Evolutionary conservation across 2,888 invertebrate genomes (phyloP).

Genomic region (Graphium colonna): DNA sequence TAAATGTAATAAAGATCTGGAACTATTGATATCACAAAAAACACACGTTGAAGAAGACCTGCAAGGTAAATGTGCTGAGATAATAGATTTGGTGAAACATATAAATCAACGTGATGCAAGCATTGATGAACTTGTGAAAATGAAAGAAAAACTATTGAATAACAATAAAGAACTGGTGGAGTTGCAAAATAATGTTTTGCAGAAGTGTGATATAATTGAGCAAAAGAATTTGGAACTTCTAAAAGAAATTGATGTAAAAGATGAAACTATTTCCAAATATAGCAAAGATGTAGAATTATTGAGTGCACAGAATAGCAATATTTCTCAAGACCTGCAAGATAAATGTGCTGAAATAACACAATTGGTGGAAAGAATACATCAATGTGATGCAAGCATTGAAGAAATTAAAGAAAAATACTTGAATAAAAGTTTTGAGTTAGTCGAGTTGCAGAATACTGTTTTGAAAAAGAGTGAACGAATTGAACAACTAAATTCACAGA

Average conservation of each 20-base stretch:
- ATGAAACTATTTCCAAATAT: constrained; percentile 43
- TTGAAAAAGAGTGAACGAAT: constrained; percentile 57
- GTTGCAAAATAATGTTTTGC: constrained; percentile 56
- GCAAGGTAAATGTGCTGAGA: constrained; percentile 32
- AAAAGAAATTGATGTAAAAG: constrained; percentile 46
- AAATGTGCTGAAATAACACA: constrained; percentile 36
- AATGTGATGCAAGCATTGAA: constrained; percentile 33
- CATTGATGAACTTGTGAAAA: constrained; percentile 48
- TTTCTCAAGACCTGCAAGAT: constrained; percentile 18
- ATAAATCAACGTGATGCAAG: constrained; percentile 31
- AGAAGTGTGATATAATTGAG: constrained; percentile 59
- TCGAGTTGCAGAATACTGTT: constrained; percentile 61
- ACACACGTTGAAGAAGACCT: constrained; percentile 18
- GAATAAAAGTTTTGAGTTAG: constrained; percentile 64
- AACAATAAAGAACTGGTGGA: constrained; percentile 67
- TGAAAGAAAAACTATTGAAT: constrained; percentile 64
- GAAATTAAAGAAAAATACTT: constrained; percentile 57
- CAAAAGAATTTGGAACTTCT: constrained; percentile 46
- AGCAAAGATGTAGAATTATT: constrained; percentile 33
- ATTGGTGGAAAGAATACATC: constrained; percentile 36
- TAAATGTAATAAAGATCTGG: constrained; percentile 42
- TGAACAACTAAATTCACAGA: constrained; percentile 47
- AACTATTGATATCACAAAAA: constrained; percentile 20
- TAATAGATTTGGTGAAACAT: constrained; percentile 36
- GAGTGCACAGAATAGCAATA: constrained; percentile 16